Base-by-base conservation (phyloP, 2,888 invertebrate genomes). In the Orthonychiurus folsomi region DNA sequence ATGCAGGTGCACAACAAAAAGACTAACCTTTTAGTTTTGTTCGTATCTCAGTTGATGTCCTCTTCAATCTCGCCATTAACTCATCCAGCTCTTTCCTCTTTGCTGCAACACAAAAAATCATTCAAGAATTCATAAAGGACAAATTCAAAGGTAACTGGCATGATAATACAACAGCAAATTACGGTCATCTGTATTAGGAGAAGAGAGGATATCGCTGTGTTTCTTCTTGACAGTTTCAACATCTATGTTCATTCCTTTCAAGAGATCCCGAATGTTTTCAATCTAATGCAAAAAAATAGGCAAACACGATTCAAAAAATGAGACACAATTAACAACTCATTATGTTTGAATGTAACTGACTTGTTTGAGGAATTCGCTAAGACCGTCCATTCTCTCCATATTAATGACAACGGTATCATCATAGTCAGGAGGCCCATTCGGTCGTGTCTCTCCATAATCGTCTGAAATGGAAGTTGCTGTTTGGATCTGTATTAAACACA, bases 81-180 rank as follows among this genome's bases (percentile, higher is more conserved):
- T 77, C 77, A 68, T 85, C 85, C 75, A 85, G 75, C 75, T 84
- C 84, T 67, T 81, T 80, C 76, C 84, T 83, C 74, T 84, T 63
- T 56, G 59, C 69, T 70, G 52, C 5, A 62, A 65, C 27, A 27
- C 21, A 12, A 37, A 18, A 27, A 15, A 12, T 9, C 20, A 28
- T 21, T 47, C 9, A 58, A 28, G 18, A 58, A 50, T 2, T 23
- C 5, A 60, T 18, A 21, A 1, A 53, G 50, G 23, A 15, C 12
- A 2, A 37, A 24, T 25, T 25, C 5, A 26, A 18, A 18, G 23
- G 5, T n/a, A 61, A 21, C 28, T 24, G 20, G 55, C 23, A 21
- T 20, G 26, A 27, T 54, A 56, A 27, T 47, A n/a, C 21, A 48
- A n/a, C 48, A 25, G 50, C 9, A 48, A 59, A 77, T 76, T 74